Evolutionary conservation across 1,140 invertebrate genomes (phyloP).

Genomic region (Drosophila burlai): DNA sequence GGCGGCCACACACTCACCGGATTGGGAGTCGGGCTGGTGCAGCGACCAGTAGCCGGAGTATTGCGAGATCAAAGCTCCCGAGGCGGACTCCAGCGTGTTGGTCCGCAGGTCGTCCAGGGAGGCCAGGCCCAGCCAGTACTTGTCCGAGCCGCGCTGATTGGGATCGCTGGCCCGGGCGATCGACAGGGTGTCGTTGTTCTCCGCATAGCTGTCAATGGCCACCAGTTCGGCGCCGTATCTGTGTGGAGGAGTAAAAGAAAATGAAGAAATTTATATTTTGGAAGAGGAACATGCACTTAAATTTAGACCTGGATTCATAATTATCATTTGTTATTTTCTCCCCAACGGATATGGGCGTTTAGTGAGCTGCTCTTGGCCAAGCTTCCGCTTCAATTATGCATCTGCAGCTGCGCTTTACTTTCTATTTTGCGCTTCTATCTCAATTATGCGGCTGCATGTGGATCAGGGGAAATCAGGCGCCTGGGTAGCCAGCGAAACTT

Average conservation of each 20-base stretch:
- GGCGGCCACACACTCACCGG: constrained; percentile 95
- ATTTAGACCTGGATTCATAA: background rate
- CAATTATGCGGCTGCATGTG: constrained; percentile 52
- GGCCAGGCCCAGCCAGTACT: constrained; percentile 95
- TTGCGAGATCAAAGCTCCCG: constrained; percentile 95
- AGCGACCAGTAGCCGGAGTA: constrained; percentile 96
- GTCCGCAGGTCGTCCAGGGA: constrained; percentile 96
- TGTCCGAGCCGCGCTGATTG: constrained; percentile 87
- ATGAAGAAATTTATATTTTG: constrained; percentile 2
- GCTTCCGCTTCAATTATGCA: constrained; percentile 66
- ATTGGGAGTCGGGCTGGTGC: constrained; percentile 93
- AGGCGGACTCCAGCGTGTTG: constrained; percentile 96
- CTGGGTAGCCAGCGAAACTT: constrained; percentile 23
- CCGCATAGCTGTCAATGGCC: constrained; percentile 94
- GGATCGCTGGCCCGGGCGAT: constrained; percentile 89
- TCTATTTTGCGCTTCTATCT: constrained; percentile 64
- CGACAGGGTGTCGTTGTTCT: constrained; percentile 95
- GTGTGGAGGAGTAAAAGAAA: constrained; percentile 84
- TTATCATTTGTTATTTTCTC: background rate
- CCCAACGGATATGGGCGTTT: constrained; percentile 41
- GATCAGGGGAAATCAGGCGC: constrained; percentile 28
- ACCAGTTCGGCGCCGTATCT: constrained; percentile 97
- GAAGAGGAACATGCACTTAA: background rate
- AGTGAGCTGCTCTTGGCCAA: constrained; percentile 21
- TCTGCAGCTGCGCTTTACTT: constrained; percentile 76